These are phyloP conservation scores for Eulemur albifrons DNA, from an alignment of 2,797 vertebrate species.

Conservation along the genomic window DNA sequence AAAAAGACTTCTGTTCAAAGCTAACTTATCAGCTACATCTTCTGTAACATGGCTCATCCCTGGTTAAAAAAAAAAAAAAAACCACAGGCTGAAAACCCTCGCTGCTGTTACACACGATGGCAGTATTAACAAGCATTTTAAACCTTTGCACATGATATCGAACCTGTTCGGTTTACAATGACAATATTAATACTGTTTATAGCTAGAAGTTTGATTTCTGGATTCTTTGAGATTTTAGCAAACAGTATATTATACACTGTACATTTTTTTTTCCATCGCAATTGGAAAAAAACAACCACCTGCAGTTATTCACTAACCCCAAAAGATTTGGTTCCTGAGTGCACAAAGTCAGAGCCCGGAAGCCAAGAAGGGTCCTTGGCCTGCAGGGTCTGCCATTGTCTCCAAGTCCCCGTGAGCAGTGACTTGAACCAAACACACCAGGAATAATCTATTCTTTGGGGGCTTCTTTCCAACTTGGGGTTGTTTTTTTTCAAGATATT, in stretches of 20 bases:
- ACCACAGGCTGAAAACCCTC: constrained; percentile 63
- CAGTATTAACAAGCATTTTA: constrained; percentile 78
- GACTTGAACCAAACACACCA: constrained; percentile 81
- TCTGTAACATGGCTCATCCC: constrained; percentile 84
- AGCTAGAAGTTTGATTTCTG: constrained; percentile 85
- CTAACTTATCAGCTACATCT: constrained; percentile 84
- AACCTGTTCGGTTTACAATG: constrained; percentile 87
- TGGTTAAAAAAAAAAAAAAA: constrained; percentile 48
- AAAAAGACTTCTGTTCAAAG: constrained; percentile 84
- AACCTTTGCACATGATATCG: constrained; percentile 85
- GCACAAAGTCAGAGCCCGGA: constrained; percentile 81
- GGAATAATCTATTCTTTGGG: constrained; percentile 77
- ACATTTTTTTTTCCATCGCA: constrained; percentile 79
- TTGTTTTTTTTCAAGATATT: constrained; percentile 87
- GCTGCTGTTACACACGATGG: constrained; percentile 75
- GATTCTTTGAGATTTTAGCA: constrained; percentile 85
- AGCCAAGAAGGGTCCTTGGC: constrained; percentile 59
- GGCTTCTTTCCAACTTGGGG: constrained; percentile 84
- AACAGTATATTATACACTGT: constrained; percentile 83
- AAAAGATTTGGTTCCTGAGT: constrained; percentile 81
- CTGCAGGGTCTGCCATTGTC: constrained; percentile 67
- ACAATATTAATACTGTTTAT: constrained; percentile 84
- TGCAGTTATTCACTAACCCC: constrained; percentile 77
- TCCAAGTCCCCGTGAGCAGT: constrained; percentile 77
- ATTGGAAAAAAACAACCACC: constrained; percentile 69